phyloP scores from a whole-genome alignment of 1,140 invertebrate species.

The Grapholita molesta region DNA sequence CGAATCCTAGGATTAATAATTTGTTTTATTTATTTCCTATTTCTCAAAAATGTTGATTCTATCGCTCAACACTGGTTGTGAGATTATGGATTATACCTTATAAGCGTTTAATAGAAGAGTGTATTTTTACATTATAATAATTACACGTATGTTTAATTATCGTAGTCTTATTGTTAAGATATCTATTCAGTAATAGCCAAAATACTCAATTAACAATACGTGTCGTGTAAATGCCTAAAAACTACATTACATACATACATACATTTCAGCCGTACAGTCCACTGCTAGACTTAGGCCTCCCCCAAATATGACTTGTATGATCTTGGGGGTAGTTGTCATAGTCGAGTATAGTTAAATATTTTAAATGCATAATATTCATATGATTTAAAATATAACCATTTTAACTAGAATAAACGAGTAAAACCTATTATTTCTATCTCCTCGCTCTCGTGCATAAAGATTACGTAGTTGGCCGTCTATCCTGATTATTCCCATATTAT shows the following conservation, averaged over 20 bases:
- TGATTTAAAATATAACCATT: background rate
- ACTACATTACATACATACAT: background rate
- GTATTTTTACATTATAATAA: background rate
- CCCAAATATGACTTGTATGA: no score
- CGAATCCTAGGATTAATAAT: no score
- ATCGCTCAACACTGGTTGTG: no score
- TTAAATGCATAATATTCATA: no score
- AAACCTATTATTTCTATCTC: background rate
- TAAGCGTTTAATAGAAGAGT: background rate
- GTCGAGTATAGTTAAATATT: no score
- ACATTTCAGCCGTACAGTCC: no score
- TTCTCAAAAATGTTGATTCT: no score
- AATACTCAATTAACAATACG: background rate
- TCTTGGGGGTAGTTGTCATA: no score
- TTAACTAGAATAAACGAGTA: background rate
- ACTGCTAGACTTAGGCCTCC: no score
- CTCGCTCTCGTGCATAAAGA: background rate
- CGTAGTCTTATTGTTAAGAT: background rate
- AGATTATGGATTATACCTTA: background rate
- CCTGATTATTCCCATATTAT: slow-evolving; percentile 1
- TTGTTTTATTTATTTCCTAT: no score
- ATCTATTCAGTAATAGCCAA: background rate
- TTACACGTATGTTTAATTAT: background rate
- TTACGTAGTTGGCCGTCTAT: background rate
- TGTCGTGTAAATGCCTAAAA: background rate